These are phyloP conservation scores for Hypselothyrea guttata DNA, from an alignment of 2,888 invertebrate species.

Conservation along the genomic window DNA sequence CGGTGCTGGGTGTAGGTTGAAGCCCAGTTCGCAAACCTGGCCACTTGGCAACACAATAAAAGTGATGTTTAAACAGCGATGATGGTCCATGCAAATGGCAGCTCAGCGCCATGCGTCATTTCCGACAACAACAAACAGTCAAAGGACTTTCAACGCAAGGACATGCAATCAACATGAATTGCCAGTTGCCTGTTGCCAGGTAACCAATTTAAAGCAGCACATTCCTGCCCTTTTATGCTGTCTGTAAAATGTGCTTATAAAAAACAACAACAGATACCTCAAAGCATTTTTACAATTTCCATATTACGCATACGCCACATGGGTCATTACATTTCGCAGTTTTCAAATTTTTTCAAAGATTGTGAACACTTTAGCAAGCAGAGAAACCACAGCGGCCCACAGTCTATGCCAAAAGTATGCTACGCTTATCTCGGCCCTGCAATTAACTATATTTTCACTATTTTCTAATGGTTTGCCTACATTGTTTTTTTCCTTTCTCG, in stretches of 20 bases:
- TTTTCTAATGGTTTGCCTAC: slow-evolving; percentile 39
- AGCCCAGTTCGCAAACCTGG: not conserved
- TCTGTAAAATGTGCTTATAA: slow-evolving; percentile 25
- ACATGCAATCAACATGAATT: slow-evolving; percentile 41
- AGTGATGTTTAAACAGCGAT: slow-evolving; percentile 47
- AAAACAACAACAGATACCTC: slow-evolving; percentile 3
- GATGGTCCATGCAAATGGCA: slow-evolving; percentile 50
- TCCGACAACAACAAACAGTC: slow-evolving; percentile 22
- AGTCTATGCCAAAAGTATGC: slow-evolving; percentile 28
- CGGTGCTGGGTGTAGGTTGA: not conserved
- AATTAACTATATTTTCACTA: slow-evolving; percentile 45
- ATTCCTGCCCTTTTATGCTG: too few relatives aligned
- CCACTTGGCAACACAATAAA: slow-evolving; percentile 49
- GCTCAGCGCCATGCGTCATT: slow-evolving; percentile 61
- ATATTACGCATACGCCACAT: slow-evolving; percentile 36
- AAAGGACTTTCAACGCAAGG: slow-evolving; percentile 35
- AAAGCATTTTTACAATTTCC: slow-evolving; percentile 2
- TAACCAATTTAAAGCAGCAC: slow-evolving; percentile 16
- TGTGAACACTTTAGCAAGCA: slow-evolving; percentile 40
- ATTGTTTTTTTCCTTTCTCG: slow-evolving; percentile 9
- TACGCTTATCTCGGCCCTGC: slow-evolving; percentile 35
- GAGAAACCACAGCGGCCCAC: slow-evolving; percentile 30
- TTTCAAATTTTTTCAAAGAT: slow-evolving; percentile 46
- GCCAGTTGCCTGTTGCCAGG: slow-evolving; percentile 26
- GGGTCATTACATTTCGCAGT: not conserved